Base-by-base conservation (phyloP, 2,888 invertebrate species). In the Acronicta aceris region DNA sequence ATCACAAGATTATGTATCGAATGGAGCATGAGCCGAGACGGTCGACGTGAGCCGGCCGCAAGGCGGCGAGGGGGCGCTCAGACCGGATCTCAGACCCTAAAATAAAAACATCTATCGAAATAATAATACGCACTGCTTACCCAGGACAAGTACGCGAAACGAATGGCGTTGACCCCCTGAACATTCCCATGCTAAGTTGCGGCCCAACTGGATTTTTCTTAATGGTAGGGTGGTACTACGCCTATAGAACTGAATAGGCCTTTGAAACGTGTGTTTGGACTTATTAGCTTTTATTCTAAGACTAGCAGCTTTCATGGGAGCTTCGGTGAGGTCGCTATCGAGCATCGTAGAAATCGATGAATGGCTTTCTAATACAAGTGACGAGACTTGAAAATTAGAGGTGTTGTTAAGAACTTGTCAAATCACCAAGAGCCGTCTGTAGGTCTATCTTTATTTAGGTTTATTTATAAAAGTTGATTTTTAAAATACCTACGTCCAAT, bases 31-130 rank as follows among this genome's bases (percentile, higher is more conserved):
- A 71, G 62, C 74, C 76, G 77, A 66, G 78, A 69, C 74, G 75
- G 61, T 62, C 71, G 62, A 75, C 79, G 79, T 67, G 90, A 86
- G 89, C 88, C 89, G 88, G 86, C 85, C 82, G 80, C 83, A 78
- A 82, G 83, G 83, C 79, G 81, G 84, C 87, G 92, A 90, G 92
- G 92, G 93, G 90, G 92, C 90, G 90, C 90, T 75, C 86, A 89
- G 92, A 94, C 94, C 94, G 94, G 94, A 91, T 94, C 89, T 85
- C 83, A 91, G 92, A 93, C 94, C 94, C 94, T 93, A 89, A 93
- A 94, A 92, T 93, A 93, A 94, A 93, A 94, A 92, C 93, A 93
- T 92, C 92, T 91, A 92, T 93, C 92, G 89, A 87, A 94, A 93
- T 94, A 94, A 94, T 94, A 94, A 94, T 93, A 94, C 91, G 87